A percentile compares a stretch with the other conserved stretches of the same genome.
Conservation (phyloP, 1,140 invertebrate species). For the Grapholita molesta region DNA sequence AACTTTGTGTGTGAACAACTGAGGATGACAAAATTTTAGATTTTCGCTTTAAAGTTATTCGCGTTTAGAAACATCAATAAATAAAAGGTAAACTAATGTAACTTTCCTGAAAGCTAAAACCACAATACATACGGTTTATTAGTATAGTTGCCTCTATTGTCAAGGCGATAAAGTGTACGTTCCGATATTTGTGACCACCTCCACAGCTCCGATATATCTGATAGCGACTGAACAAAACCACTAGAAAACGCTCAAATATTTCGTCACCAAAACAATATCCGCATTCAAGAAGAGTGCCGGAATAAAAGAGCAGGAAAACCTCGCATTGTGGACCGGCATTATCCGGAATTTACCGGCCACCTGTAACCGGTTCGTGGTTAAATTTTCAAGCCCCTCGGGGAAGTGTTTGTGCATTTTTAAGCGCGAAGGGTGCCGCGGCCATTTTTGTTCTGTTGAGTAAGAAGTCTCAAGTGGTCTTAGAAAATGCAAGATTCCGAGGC, state of each 20-base stretch:
- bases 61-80: no score
- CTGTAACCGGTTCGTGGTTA: constrained; percentile 6
- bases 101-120: no score
- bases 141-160: no score
- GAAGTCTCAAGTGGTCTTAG: neutral
- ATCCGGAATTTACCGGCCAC: constrained; percentile 7
- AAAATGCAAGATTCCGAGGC: neutral
- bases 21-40: no score
- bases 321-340: neutral
- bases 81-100: no score
- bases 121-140: no score
- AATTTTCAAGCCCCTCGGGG: neutral
- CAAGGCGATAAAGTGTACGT: no score
- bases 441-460: neutral
- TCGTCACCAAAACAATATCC: neutral
- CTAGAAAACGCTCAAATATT: neutral
- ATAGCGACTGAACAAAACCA: neutral
- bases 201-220: no score
- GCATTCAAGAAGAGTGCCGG: neutral
- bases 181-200: no score
- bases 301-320: neutral
- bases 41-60: no score
- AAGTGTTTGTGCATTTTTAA: neutral
- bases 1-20: no score
- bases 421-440: neutral